Evolutionary conservation across 2,888 invertebrate species (phyloP), one percentile per base, ranked within the genome.

Genomic region (Onchidella celtica): DNA sequence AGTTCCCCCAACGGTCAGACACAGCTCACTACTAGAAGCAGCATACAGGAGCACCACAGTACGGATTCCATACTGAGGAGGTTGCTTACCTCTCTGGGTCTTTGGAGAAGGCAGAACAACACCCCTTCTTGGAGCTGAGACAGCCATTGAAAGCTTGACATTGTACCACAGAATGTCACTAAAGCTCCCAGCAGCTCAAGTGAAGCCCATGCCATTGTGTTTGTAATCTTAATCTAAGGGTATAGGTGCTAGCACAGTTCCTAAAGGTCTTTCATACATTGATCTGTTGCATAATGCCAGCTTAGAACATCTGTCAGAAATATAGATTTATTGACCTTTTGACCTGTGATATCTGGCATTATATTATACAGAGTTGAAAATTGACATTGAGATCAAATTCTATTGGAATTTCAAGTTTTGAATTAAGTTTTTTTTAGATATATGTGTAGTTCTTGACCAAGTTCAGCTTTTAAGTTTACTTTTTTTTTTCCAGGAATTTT

Each of bases 11-110:
- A 68, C 61, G 65, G 74, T 73, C 80, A 74, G 74, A 32, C 63
- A 78, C 61, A 68, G 73, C 80, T 72, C 73, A 79, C 72, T 47
- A 79, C 72, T 65, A 68, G 68, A 63, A 36, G 68, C 77, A 36
- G 77, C 76, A 65, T 29, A 65, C 76, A 65, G 76, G 76, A 76
- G 76, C 77, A 77, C 36, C 57, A 55, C 57, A 34, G 27, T 27
- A 68, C 63, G 3, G 66, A 36, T 68, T 77, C 55, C 59, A 55
- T 14, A 57, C 65, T 34, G 68, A 6, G 27, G 68, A 57, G 66
- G 68, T 77, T 68, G 57, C 68, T 68, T 36, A 29, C 68, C 34
- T 27, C 34, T 68, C 68, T 40, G n/a, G 66, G 77, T 65, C 76
- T 66, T 76, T 74, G n/a, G 40, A 40, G 47, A 65, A 57, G 76